These are phyloP conservation scores for Ibidorhyncha struthersii DNA, from an alignment of 2,113 vertebrate species.

Conservation along the genomic window DNA sequence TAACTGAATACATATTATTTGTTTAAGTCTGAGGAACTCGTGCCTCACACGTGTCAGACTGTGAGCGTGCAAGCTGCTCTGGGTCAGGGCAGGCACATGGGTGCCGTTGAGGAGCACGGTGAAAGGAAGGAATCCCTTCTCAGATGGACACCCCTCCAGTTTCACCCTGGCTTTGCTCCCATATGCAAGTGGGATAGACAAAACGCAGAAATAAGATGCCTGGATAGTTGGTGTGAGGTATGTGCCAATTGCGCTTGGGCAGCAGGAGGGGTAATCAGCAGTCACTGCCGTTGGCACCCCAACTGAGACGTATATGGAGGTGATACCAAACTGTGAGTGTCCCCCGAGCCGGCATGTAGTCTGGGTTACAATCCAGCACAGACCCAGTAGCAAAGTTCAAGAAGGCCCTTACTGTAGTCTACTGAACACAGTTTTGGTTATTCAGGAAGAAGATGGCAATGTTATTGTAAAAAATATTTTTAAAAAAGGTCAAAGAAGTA, in stretches of 20 bases:
- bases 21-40: not conserved
- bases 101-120: rapidly evolving
- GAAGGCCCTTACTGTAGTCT: not conserved
- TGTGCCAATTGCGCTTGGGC: not conserved
- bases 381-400: not conserved
- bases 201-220: not conserved
- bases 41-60: rapidly evolving
- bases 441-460: not conserved
- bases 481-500: not conserved
- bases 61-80: not conserved
- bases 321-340: not conserved
- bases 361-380: not conserved
- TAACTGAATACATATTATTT: not conserved
- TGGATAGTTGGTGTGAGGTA: not conserved
- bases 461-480: not conserved
- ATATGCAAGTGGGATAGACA: not conserved
- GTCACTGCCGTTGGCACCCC: no score
- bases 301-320: not conserved
- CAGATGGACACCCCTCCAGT: not conserved
- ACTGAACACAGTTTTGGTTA: not conserved
- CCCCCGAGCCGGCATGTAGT: rapidly evolving
- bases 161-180: not conserved
- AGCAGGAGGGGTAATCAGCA: not conserved
- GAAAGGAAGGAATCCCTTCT: not conserved
- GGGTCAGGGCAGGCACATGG: rapidly evolving